Percentiles rank a stretch among this genome's conserved stretches.
Evolutionary conservation across 2,113 vertebrate species (phyloP).

Genomic region (Ameiurus melas): DNA sequence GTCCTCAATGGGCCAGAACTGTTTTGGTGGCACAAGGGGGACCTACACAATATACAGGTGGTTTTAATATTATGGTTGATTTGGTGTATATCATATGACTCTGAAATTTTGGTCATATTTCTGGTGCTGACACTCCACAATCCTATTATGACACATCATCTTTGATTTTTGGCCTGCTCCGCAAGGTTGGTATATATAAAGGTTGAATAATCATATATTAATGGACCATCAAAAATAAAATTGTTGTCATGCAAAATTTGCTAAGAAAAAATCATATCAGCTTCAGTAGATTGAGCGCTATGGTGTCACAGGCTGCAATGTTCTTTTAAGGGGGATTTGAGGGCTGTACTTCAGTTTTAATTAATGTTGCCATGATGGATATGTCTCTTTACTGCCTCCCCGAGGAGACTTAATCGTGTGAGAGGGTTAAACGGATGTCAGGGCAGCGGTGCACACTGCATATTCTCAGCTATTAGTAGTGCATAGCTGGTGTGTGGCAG

Average conservation of each 20-base stretch:
- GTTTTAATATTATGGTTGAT: no score
- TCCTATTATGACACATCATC: not conserved
- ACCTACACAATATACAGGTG: no score
- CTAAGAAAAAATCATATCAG: not conserved
- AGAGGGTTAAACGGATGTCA: constrained; percentile 29
- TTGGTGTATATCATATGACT: not conserved
- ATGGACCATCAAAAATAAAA: not conserved
- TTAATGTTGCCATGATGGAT: constrained; percentile 38
- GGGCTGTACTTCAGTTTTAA: constrained; percentile 29
- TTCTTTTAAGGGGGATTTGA: not conserved
- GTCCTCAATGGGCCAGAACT: no score
- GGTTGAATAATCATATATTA: not conserved
- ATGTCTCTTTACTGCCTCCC: constrained; percentile 31
- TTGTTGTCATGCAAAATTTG: not conserved
- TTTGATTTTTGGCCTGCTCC: not conserved
- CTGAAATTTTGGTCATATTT: not conserved
- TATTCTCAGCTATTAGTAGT: constrained; percentile 14
- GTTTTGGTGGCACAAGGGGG: no score
- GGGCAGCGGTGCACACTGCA: not conserved
- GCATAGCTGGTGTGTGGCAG: not conserved
- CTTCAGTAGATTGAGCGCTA: not conserved
- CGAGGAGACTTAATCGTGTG: constrained; percentile 23
- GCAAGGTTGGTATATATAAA: not conserved
- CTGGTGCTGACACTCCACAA: not conserved
- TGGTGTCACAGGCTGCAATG: not conserved